Evolutionary conservation across 1,140 invertebrate genomes (phyloP).

Genomic region (Campodea augens): DNA sequence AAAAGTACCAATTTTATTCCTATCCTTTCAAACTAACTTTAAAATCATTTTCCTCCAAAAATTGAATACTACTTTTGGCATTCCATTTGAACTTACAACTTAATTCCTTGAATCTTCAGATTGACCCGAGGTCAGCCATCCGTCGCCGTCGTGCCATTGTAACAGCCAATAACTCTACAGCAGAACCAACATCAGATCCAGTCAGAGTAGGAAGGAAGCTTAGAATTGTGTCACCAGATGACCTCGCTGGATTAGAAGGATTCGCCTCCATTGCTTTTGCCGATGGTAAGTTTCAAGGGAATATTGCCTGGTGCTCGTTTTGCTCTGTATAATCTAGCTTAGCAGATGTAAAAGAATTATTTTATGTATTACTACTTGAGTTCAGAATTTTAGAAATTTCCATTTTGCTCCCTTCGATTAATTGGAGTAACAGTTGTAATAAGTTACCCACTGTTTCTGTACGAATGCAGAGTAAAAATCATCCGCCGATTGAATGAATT

Average conservation of each 20-base stretch:
- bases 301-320: not conserved
- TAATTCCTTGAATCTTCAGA: no score
- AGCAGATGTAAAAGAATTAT: not conserved
- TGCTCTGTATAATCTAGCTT: not conserved
- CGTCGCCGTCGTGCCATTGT: slow-evolving; percentile 41
- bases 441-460: no score
- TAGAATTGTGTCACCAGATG: slow-evolving; percentile 20
- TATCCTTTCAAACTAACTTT: no score
- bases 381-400: not conserved
- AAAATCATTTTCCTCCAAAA: no score
- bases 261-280: slow-evolving; percentile 15
- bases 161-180: slow-evolving; percentile 31
- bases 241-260: slow-evolving; percentile 12
- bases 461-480: no score
- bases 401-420: slow-evolving; percentile 1
- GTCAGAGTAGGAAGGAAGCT: slow-evolving; percentile 17
- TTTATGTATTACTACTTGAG: not conserved
- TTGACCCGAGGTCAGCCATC: slow-evolving; percentile 34
- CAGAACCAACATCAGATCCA: slow-evolving; percentile 14
- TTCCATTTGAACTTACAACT: no score
- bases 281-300: slow-evolving; percentile 12
- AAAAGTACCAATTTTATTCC: no score
- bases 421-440: no score
- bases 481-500: no score
- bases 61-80: slow-evolving; percentile 17